A percentile compares a stretch with the other conserved stretches of the same genome.
Evolutionary conservation across 2,113 vertebrate species (phyloP).

Genomic region (Rhinopomastus cyanomelas): DNA sequence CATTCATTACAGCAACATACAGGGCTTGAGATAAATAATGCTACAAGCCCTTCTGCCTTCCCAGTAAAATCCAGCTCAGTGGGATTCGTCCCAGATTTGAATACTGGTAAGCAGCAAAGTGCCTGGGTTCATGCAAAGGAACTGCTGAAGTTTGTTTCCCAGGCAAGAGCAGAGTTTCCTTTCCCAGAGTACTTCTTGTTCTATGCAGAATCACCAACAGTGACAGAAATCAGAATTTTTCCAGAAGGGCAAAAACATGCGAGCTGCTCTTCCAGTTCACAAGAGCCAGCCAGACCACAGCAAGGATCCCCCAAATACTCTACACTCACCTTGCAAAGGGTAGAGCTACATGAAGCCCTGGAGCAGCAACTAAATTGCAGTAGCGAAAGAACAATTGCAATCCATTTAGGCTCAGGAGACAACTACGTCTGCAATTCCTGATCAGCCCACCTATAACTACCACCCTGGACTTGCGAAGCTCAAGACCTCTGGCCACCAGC

Average conservation of each 20-base stretch:
- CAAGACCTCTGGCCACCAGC: background rate
- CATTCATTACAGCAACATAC: background rate
- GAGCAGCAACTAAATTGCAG: background rate
- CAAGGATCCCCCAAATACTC: background rate
- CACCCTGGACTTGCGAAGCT: background rate
- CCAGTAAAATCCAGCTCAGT: background rate
- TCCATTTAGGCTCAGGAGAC: background rate
- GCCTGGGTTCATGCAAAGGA: background rate
- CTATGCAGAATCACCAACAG: background rate
- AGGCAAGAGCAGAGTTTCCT: background rate
- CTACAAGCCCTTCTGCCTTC: background rate
- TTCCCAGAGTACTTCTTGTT: background rate
- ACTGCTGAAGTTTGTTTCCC: background rate
- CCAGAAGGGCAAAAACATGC: background rate
- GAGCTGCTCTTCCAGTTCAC: background rate
- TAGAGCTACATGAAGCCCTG: background rate
- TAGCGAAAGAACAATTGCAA: accelerated
- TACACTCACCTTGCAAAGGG: background rate
- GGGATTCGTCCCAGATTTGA: accelerated
- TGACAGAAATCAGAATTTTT: background rate
- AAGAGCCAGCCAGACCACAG: background rate
- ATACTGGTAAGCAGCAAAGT: background rate
- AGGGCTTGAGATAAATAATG: background rate
- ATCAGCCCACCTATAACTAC: background rate
- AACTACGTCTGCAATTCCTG: accelerated